Base-by-base conservation (phyloP, 2,113 vertebrate genomes). In the Tychaedon coryphoeus region DNA sequence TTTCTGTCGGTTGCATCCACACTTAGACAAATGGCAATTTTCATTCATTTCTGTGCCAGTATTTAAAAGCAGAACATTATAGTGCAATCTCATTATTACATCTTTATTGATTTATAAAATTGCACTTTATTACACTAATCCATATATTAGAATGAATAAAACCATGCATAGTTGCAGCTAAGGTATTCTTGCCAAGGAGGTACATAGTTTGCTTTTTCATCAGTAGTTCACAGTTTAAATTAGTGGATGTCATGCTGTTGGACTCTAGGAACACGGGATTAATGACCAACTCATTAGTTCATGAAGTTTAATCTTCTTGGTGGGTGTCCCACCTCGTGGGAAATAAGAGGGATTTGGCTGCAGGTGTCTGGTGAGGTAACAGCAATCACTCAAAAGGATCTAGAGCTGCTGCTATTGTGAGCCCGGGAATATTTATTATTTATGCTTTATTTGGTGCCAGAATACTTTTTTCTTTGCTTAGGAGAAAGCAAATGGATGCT, bases 61-160 rank as follows among this genome's bases (percentile, higher is more conserved):
- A 90, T 92, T 95, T 96, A 61, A 92, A 88, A 95, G 88, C 53
- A 92, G 90, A 96, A 90, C 53, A 81, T 86, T 94, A 45, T 48
- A 86, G 75, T 64, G 60, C 82, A 70, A 45, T 92, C 90, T 93
- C 53, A 86, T 96, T 97, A 92, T 36, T 83, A 67, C 88, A 56
- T 51, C 57, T 92, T 88, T 93, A 94, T 92, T 96, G 93, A 93
- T 96, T 96, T 94, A 88, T 94, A 76, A 96, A 96, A 96, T 96
- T 90, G 67, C 67, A 86, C 58, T 92, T 88, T 95, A 93, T 88
- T 88, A 74, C 71, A 31, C 88, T 95, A 95, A 94, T 91, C 93
- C 91, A 58, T 86, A 34, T 82, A 95, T 94, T 85, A 88, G 57
- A 72, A 73, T 64, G 90, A 76, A 76, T 51, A 76, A 86, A 94